Evolutionary conservation across 2,113 vertebrate genomes (phyloP), one percentile per base, ranked within the genome.

Genomic region (Brienomyrus brachyistius): DNA sequence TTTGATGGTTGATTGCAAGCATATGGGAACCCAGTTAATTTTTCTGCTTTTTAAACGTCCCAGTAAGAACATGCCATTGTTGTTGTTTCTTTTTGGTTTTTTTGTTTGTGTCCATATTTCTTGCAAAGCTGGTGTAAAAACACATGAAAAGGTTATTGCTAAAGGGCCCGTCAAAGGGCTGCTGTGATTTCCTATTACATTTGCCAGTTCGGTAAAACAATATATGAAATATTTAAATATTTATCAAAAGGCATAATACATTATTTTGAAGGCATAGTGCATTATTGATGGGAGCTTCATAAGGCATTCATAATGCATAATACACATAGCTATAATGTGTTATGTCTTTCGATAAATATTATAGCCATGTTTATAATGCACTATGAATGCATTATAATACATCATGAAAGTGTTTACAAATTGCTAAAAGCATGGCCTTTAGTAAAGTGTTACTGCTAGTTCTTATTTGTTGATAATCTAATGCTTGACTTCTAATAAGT

Each of bases 1-100:
- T 91, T 93, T 93, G 92, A 94, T 94, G 93, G 93, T 93, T 92
- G 93, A 93, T 91, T 92, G 92, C 92, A 93, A 92, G 90, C 91
- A 92, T 91, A 89, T 93, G 92, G 90, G 77, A 90, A 92, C 90
- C 86, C 89, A 89, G 89, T 93, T 90, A 70, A 83, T 88, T 83
- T 91, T 91, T 90, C 90, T 88, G 80, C 35, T 35, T 90, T 89
- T 92, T 88, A 83, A 89, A 77, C 51, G 35, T 50, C 82, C 21
- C 66, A n/a, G 62, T 40, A 62, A 50, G 83, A 70, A 88, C 89
- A 87, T 54, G 40, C 84, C 77, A 83, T 87, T 45, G 74, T 43
- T 86, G 51, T 86, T 89, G 0, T 52, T 86, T 51, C 10, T 1
- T 54, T 87, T 35, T 51, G 50, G 10, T 11, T 50, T 15, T 31